Evolutionary conservation across 2,113 vertebrate genomes (phyloP), one percentile per base, ranked within the genome.

Genomic region (Prietella phreatophila): DNA sequence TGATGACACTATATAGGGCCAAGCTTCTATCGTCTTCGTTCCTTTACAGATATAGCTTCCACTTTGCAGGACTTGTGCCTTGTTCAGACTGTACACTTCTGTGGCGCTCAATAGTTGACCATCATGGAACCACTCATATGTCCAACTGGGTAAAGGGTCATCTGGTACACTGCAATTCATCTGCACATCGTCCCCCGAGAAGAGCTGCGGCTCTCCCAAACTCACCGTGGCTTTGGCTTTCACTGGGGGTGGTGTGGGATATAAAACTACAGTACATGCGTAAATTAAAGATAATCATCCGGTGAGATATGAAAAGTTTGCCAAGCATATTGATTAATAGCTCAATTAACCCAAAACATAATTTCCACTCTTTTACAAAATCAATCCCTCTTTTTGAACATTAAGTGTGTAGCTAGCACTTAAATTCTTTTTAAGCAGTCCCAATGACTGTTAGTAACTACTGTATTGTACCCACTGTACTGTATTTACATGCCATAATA

Each of bases 31-130:
- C 2, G 89, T 33, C 61, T 88, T 91, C 30, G 25, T 4, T 55
- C 92, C 94, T 87, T 91, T 83, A 82, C 95, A 95, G 85, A 60
- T 90, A 89, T 83, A 94, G 17, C 85, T 89, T 10, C 93, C 94
- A 42, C 89, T 87, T 0, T 93, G 84, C 15, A 27, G 78, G 50
- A 88, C 10, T 0, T 8, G 65, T 61, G 63, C 47, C 0, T 90
- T 88, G 3, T 67, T 87, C 0, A 92, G 11, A 90, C 56, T 0
- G 36, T 0, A 87, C 53, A 93, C 67, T 0, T 53, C 0, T 5
- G 0, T 0, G 25, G 1, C 27, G 61, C 0, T 83, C 53, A 95
- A 47, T 11, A 25, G 4, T 15, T 86, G 3, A 2, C 85, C 85
- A 7, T 87, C 90, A 9, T 8, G 89, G 89, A 94, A 95, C 95